Evolutionary conservation across 2,797 vertebrate genomes (phyloP).

Genomic region (Gorsachius magnificus): DNA sequence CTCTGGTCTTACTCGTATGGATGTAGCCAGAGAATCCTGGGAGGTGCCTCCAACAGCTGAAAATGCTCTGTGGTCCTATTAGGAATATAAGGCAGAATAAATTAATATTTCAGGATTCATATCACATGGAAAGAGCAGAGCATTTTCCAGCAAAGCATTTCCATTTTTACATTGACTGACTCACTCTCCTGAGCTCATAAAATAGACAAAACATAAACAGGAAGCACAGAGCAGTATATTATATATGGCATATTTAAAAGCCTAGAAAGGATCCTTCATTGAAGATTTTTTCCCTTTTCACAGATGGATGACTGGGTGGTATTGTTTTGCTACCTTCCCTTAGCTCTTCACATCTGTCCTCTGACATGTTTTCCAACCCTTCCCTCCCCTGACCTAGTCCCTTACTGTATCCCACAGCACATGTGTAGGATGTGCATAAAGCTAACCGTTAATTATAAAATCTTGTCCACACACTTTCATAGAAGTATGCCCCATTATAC

Average conservation of each 20-base stretch:
- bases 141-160: background rate
- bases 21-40: background rate
- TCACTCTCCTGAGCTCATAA: background rate
- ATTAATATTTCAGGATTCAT: background rate
- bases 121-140: background rate
- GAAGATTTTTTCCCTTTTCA: background rate
- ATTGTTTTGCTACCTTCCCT: constrained; percentile 7
- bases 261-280: background rate
- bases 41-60: background rate
- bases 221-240: background rate
- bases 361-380: background rate
- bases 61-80: background rate
- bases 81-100: background rate
- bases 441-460: background rate
- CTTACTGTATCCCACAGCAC: background rate
- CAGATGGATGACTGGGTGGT: background rate
- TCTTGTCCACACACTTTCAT: background rate
- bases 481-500: background rate
- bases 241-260: background rate
- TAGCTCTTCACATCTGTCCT: background rate
- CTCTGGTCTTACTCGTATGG: background rate
- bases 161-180: background rate
- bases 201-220: background rate
- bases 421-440: background rate
- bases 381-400: background rate